These are phyloP conservation scores for Pluvianellus socialis DNA, from an alignment of 2,113 vertebrate species.

Conservation along the genomic window DNA sequence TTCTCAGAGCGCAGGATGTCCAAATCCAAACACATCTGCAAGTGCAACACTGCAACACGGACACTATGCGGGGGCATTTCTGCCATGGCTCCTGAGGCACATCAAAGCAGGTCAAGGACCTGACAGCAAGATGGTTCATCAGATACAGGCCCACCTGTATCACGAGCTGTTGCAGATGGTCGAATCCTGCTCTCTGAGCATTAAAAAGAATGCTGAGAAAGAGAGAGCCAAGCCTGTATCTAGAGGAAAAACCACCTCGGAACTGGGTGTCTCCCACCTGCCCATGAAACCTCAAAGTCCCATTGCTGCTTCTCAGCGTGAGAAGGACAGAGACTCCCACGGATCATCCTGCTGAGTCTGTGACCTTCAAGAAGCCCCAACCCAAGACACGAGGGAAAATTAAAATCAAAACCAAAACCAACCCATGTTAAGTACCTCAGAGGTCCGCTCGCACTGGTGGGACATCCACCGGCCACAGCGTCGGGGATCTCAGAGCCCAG, in stretches of 20 bases:
- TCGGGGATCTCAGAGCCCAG: background rate
- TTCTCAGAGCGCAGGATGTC: too few relatives aligned
- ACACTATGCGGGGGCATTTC: fast-evolving
- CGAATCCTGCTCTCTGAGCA: background rate
- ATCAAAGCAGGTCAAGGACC: fast-evolving
- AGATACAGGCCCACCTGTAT: background rate
- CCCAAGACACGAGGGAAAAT: fast-evolving
- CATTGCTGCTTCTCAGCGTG: fast-evolving
- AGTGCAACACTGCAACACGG: fast-evolving
- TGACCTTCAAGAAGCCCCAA: background rate
- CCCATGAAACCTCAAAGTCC: background rate
- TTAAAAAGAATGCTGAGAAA: background rate
- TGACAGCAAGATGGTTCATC: background rate
- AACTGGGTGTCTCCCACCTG: background rate
- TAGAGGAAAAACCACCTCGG: background rate
- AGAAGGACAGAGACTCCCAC: background rate
- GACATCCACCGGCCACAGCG: fast-evolving
- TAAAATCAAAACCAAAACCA: background rate
- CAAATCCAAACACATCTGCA: background rate
- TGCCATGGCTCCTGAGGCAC: background rate
- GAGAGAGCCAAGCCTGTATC: background rate
- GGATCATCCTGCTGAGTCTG: background rate
- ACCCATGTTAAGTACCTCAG: background rate
- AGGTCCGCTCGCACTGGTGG: background rate
- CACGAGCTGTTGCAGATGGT: background rate